phyloP scores from a whole-genome alignment of 2,888 invertebrate genomes.

The Craniophora ligustri region DNA sequence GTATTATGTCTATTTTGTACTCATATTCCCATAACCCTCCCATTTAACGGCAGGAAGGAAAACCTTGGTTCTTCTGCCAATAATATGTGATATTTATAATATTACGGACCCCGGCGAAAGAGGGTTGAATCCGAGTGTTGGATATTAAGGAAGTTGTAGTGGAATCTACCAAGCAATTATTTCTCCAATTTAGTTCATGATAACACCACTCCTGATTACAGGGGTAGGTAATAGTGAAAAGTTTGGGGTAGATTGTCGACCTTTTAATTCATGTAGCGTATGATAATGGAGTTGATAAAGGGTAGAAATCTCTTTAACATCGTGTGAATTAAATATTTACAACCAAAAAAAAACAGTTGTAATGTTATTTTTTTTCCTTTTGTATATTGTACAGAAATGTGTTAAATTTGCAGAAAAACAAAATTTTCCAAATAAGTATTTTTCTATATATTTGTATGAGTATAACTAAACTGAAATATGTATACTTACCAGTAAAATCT shows the following conservation, averaged over 20 bases:
- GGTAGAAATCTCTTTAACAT: conserved; percentile 13
- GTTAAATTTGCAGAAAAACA: no score
- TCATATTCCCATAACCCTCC: conserved; percentile 7
- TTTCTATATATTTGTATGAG: no score
- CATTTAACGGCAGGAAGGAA: conserved; percentile 9
- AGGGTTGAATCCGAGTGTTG: conserved; percentile 7
- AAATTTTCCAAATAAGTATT: no score
- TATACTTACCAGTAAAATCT: no score
- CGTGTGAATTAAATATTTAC: background rate
- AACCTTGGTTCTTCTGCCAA: conserved; percentile 13
- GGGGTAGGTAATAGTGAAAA: conserved; percentile 22
- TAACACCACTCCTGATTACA: conserved; percentile 14
- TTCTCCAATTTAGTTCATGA: conserved; percentile 3
- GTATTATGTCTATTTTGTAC: background rate
- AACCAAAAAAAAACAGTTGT: no score
- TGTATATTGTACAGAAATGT: no score
- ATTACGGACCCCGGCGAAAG: background rate
- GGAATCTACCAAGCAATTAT: background rate
- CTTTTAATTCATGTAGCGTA: conserved; percentile 2
- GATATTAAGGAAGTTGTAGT: conserved; percentile 6
- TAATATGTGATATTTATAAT: conserved; percentile 21
- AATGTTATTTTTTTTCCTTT: no score
- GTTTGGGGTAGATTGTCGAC: conserved; percentile 9
- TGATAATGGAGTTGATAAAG: conserved; percentile 1
- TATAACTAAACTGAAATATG: no score